A percentile compares a stretch with the other conserved stretches of the same genome.
Evolutionary conservation across 1,140 invertebrate species (phyloP).

Genomic region (Plectrocnemia conspersa): DNA sequence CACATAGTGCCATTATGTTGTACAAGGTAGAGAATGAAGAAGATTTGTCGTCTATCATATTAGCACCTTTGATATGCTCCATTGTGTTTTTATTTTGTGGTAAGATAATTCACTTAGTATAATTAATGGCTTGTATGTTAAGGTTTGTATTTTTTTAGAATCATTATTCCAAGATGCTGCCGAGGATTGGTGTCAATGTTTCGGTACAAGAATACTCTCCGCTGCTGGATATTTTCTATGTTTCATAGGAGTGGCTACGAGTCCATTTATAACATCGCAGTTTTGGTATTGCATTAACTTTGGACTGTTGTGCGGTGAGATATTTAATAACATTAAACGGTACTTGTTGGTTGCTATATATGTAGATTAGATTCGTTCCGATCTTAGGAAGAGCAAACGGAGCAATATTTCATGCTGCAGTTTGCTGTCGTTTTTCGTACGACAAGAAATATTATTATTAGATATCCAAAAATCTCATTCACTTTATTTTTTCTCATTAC

Average conservation of each 20-base stretch:
- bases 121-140: background rate
- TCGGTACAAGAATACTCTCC: slow-evolving; percentile 43
- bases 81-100: slow-evolving; percentile 17
- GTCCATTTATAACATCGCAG: slow-evolving; percentile 38
- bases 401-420: too few relatives aligned
- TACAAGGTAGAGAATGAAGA: slow-evolving; percentile 18
- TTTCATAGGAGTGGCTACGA: slow-evolving; percentile 38
- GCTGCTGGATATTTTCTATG: slow-evolving; percentile 39
- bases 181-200: slow-evolving; percentile 45
- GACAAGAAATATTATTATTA: too few relatives aligned
- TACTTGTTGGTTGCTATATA: too few relatives aligned
- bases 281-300: slow-evolving; percentile 40
- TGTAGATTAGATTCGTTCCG: too few relatives aligned
- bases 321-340: too few relatives aligned
- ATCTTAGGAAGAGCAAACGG: too few relatives aligned
- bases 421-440: too few relatives aligned
- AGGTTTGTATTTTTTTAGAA: slow-evolving; percentile 39
- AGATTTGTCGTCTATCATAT: slow-evolving; percentile 3
- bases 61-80: slow-evolving; percentile 21
- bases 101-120: slow-evolving; percentile 8
- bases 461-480: too few relatives aligned
- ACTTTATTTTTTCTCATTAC: too few relatives aligned
- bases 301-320: slow-evolving; percentile 43
- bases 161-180: slow-evolving; percentile 48
- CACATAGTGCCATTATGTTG: slow-evolving; percentile 24